These are phyloP conservation scores for Poecilia latipinna DNA, from an alignment of 2,113 vertebrate genomes.

Conservation along the genomic window DNA sequence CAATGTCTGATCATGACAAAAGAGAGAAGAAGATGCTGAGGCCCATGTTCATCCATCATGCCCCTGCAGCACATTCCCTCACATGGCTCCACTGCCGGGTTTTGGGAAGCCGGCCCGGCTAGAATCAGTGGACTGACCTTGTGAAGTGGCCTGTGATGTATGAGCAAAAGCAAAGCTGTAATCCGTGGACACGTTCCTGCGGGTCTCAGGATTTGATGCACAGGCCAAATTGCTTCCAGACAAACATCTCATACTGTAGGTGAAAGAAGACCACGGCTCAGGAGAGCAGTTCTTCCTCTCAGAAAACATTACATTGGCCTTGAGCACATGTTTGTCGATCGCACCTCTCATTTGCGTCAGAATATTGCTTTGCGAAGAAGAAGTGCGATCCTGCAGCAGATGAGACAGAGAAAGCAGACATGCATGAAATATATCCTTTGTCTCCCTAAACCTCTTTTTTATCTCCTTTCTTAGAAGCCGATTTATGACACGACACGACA, in stretches of 20 bases:
- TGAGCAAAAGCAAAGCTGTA: conserved; percentile 27
- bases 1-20: conserved; percentile 42
- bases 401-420: conserved; percentile 31
- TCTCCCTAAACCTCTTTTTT: conserved; percentile 50
- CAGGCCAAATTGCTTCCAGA: conserved; percentile 64
- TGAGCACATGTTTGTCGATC: conserved; percentile 51
- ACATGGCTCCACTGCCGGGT: conserved; percentile 33
- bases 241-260: conserved; percentile 42
- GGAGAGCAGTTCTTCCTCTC: conserved; percentile 28
- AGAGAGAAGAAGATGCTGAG: conserved; percentile 41
- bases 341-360: conserved; percentile 50
- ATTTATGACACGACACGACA: conserved; percentile 24
- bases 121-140: conserved; percentile 35
- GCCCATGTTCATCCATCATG: conserved; percentile 55
- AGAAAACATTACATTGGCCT: conserved; percentile 50
- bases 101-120: conserved; percentile 23
- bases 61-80: conserved; percentile 34
- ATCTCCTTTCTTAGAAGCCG: conserved; percentile 44
- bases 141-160: conserved; percentile 39
- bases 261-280: conserved; percentile 52
- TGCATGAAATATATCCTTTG: conserved; percentile 50
- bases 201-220: conserved; percentile 50
- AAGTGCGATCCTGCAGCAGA: conserved; percentile 8
- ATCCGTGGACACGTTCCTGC: conserved; percentile 49
- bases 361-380: conserved; percentile 11